Base-by-base conservation (phyloP, 2,113 vertebrate genomes). In the Megaceryle torquata region DNA sequence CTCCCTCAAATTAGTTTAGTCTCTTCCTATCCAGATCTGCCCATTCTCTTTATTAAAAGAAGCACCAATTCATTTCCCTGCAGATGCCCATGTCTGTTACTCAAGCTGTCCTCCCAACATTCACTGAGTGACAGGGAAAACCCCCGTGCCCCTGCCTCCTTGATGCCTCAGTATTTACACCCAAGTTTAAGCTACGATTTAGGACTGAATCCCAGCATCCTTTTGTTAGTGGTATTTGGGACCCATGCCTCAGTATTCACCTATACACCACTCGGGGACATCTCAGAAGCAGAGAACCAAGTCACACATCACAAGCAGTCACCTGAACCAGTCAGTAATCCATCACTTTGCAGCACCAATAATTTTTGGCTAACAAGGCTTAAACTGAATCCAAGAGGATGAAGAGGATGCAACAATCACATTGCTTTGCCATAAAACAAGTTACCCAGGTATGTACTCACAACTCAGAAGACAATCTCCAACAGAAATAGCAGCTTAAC, bases 191-290 rank as follows among this genome's bases (percentile, higher is more conserved):
- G 44, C 56, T 81, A 63, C 28, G 26, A 37, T 29, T 68, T 60
- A 46, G 68, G 54, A 11, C 5, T 29, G 56, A 50, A 41, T 76
- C 63, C 61, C 65, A 85, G 39, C 33, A 64, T 0, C 6, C 16
- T 28, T 82, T 26, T 22, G 4, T 13, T 12, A 54, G 59, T 14
- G 18, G 22, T 44, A 33, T 44, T 44, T 29, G 48, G 35, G 61
- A 33, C 61, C 31, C n/a, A 24, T 48, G 29, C 8, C 39, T 76
- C 2, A 0, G 0, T 26, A 25, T 33, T 63, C n/a, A 31, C 71
- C 43, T n/a, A 8, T 5, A 18, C 12, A 20, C 2, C 26, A 16
- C 15, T 3, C 21, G 21, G 15, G 35, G 26, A 84, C 26, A 15
- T 54, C 15, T 26, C 1, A 0, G 37, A 29, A 82, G 43, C 39